phyloP scores from a whole-genome alignment of 1,140 invertebrate species.

The Diplogasteroides magnus region DNA sequence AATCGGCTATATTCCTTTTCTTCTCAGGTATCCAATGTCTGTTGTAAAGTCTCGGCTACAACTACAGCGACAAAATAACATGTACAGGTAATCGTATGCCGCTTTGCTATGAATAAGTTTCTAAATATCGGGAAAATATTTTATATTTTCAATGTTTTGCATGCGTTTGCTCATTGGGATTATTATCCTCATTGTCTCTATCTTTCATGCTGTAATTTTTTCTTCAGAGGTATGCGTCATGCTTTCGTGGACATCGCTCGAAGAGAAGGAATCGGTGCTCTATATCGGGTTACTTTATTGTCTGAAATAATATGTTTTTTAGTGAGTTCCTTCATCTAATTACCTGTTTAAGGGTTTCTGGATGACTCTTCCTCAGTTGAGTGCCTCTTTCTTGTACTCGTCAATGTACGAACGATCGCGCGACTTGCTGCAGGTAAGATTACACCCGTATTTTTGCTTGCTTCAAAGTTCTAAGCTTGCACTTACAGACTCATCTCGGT shows the following conservation, averaged over 20 bases:
- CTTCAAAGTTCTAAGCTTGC: no score
- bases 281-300: conserved; percentile 69
- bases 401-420: conserved; percentile 87
- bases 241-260: conserved; percentile 81
- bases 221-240: conserved; percentile 80
- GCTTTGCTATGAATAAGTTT: no score
- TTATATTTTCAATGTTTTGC: no score
- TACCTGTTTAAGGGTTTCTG: conserved; percentile 49
- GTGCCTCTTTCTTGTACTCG: conserved; percentile 69
- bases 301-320: neutral
- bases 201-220: no score
- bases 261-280: conserved; percentile 76
- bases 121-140: no score
- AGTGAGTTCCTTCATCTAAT: conserved; percentile 6
- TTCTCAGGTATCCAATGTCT: conserved; percentile 74
- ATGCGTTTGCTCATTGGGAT: no score
- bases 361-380: conserved; percentile 54
- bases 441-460: no score
- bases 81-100: conserved; percentile 61
- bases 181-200: no score
- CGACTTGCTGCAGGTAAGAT: no score
- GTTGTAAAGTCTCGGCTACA: conserved; percentile 94
- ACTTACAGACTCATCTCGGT: conserved; percentile 58
- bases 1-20: neutral
- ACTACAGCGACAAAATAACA: conserved; percentile 58